Base-by-base conservation (phyloP, 2,113 vertebrate genomes). In the Synchiropus splendidus region DNA sequence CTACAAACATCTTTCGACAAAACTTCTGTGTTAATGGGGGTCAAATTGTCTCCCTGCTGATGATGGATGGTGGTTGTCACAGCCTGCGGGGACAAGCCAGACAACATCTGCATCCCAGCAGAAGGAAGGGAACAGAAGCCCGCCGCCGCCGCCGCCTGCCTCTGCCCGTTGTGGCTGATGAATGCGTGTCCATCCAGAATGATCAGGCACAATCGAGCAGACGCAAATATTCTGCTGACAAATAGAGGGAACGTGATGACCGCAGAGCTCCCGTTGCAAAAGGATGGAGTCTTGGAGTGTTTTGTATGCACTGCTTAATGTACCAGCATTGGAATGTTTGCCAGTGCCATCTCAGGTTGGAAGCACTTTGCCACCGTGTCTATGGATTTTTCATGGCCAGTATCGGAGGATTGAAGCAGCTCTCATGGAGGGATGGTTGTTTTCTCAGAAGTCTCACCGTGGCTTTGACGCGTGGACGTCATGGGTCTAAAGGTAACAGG, bases 371-470 rank as follows among this genome's bases (percentile, higher is more conserved):
- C 15, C 47, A 42, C 56, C 36, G 31, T 42, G 16, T 47, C 44
- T 46, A 70, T 70, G 50, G 67, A 78, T 75, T 74, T 58, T 67
- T 64, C 47, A 48, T 51, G n/a, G n/a, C n/a, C n/a, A n/a, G n/a
- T 27, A 5, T 27, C 21, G 21, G 8, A n/a, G n/a, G 21, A 27
- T 27, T 27, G 21, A 27, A 27, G 21, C n/a, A n/a, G n/a, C n/a
- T n/a, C n/a, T 27, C 21, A 8, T 27, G 21, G 21, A 27, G 21
- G 21, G 21, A 27, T 27, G n/a, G n/a, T n/a, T n/a, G n/a, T n/a
- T n/a, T n/a, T n/a, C n/a, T n/a, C n/a, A n/a, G n/a, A n/a, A n/a
- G n/a, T n/a, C n/a, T n/a, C n/a, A n/a, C n/a, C n/a, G n/a, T n/a
- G n/a, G n/a, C n/a, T n/a, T n/a, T n/a, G n/a, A n/a, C n/a, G n/a